Percentiles rank a stretch among this genome's conserved stretches.
Conservation (phyloP, 2,797 vertebrate species). For the Aselliscus stoliczkanus region DNA sequence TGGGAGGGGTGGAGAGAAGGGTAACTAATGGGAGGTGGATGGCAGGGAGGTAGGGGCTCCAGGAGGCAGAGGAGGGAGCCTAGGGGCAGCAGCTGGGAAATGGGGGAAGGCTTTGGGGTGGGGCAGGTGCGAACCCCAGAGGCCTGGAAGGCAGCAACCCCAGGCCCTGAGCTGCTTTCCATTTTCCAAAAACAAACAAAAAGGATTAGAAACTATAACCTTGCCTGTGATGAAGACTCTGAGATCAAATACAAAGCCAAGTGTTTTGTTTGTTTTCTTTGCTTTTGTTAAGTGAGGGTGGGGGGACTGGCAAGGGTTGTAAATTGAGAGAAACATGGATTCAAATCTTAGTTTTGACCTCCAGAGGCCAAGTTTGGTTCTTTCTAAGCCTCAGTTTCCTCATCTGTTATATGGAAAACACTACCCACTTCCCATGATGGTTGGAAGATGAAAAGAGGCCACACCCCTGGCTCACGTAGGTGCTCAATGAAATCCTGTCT, state of each 20-base stretch:
- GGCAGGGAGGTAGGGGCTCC: too few relatives aligned
- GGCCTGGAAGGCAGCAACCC: background rate
- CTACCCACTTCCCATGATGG: background rate
- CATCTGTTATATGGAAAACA: background rate
- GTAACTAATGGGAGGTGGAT: background rate
- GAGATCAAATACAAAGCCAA: background rate
- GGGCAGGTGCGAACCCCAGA: background rate
- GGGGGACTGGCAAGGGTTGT: background rate
- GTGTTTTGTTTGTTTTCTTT: background rate
- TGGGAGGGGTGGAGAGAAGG: too few relatives aligned
- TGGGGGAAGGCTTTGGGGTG: background rate
- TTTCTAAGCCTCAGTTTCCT: background rate
- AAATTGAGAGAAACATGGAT: background rate
- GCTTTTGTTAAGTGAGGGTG: background rate
- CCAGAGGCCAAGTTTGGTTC: background rate
- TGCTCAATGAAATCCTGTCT: accelerated
- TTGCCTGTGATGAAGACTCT: background rate
- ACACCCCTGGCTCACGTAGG: accelerated
- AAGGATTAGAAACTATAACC: background rate
- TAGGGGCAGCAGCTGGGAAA: background rate
- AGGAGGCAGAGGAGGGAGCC: background rate
- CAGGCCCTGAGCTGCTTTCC: background rate
- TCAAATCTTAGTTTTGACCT: background rate
- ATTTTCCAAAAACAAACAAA: background rate
- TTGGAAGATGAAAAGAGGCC: background rate